phyloP scores from a whole-genome alignment of 2,888 invertebrate genomes.

The Bugulina stolonifera region DNA sequence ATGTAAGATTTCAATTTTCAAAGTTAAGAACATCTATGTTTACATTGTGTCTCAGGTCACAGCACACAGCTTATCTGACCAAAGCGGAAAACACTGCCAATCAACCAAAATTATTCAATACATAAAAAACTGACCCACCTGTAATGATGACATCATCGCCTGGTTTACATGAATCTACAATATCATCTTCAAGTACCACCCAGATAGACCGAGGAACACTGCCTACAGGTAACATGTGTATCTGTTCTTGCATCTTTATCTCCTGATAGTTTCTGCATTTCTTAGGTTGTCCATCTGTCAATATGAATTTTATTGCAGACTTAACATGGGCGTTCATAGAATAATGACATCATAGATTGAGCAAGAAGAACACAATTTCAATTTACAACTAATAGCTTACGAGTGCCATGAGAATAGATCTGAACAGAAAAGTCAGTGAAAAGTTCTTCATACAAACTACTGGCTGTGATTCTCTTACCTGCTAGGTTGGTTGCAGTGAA shows the following conservation, averaged over 20 bases:
- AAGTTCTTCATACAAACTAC: too few relatives aligned
- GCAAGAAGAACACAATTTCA: neutral
- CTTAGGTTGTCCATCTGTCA: constrained; percentile 57
- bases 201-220: constrained; percentile 70
- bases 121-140: too few relatives aligned
- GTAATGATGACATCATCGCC: constrained; percentile 80
- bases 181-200: constrained; percentile 75
- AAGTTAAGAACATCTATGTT: too few relatives aligned
- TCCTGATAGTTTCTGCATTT: constrained; percentile 51
- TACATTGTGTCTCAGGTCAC: too few relatives aligned
- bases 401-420: neutral
- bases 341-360: too few relatives aligned
- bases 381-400: neutral
- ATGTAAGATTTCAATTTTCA: too few relatives aligned
- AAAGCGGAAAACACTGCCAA: too few relatives aligned
- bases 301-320: too few relatives aligned
- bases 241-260: constrained; percentile 72
- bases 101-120: too few relatives aligned
- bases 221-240: constrained; percentile 66
- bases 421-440: neutral
- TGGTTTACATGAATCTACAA: constrained; percentile 79
- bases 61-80: too few relatives aligned
- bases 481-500: constrained; percentile 34
- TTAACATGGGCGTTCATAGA: too few relatives aligned
- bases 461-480: too few relatives aligned